Base-by-base conservation (phyloP, 2,797 vertebrate species). In the Antrozous pallidus region DNA sequence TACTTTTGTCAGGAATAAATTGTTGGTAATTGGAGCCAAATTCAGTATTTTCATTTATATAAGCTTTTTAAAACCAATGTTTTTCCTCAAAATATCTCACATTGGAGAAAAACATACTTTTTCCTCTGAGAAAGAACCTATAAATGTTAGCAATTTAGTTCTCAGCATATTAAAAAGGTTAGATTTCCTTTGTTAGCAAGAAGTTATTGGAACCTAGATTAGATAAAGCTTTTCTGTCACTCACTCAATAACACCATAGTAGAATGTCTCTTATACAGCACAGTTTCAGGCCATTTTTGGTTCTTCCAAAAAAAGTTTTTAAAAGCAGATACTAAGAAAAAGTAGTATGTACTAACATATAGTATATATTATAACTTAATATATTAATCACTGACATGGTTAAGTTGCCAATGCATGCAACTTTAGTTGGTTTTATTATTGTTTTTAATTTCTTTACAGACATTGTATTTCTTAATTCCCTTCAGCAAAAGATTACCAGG, bases 141-240 rank as follows among this genome's bases (percentile, higher is more conserved):
- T 78, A 74, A 69, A 85, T 79, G 26, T 94, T 88, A 95, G 63
- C 26, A 77, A 84, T 94, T 90, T 85, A 90, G 33, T 91, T 69
- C 95, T 87, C 26, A 90, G 79, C 24, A 92, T 93, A 71, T 94
- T 95, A 91, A 87, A 94, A 94, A 94, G 13, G 36, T 91, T 96
- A 93, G 73, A 70, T 81, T 75, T 96, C 24, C 70, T 88, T 91
- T 90, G 42, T 92, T 84, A 87, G 71, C 12, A 88, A 75, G 75
- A 94, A 78, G 9, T 82, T 87, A 58, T 70, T 93, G 36, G 89
- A 92, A 91, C 31, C 26, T 70, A 93, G 47, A 85, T 49, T 80
- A 95, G 61, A 40, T 84, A 89, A 84, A 93, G 69, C 40, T 94
- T 90, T 93, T 79, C 67, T 77, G 69, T 73, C 67, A 80, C 24